Base-by-base conservation (phyloP, 2,797 vertebrate species). In the Enteromius treurensis region DNA sequence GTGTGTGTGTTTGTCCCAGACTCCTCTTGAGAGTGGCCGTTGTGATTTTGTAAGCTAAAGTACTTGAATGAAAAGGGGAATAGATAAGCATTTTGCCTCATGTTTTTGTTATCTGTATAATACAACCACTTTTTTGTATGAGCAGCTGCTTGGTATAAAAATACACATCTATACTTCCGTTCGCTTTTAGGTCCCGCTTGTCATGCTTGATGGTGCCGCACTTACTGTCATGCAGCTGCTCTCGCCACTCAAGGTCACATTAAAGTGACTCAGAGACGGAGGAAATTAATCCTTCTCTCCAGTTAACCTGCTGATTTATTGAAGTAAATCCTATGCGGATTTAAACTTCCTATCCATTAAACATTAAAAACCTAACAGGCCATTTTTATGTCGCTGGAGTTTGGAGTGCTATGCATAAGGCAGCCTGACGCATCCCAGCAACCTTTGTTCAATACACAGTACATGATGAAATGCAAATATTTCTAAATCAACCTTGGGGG, bases 91-190 rank as follows among this genome's bases (percentile, higher is more conserved):
- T 68, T 80, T 80, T 51, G 45, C 15, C 45, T 77, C 74, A 70
- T 77, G 23, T 70, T 70, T 40, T 75, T 79, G 68, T 83, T 79
- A 60, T 47, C 37, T 69, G 15, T 26, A 49, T 77, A 62, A 69
- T 42, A 67, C 34, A 37, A 17, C 32, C 29, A 14, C 11, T 67
- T 49, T 79, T 80, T 80, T 58, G 78, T 51, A 55, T 17, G 34
- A 74, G 70, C 79, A 71, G n/a, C 65, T 82, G 42, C 26, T 80
- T 80, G 45, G 68, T 65, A 75, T 79, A 82, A 85, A 82, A 85
- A 85, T 85, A 82, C 76, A 78, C 74, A 79, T 79, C 34, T 49
- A 37, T 47, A 62, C 84, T 86, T 86, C 80, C 69, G 26, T 68
- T 81, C 5, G 47, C 67, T 64, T 58, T 81, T 81, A 60, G 71